Evolutionary conservation across 2,797 vertebrate genomes (phyloP), one percentile per base, ranked within the genome.

Genomic region (Graptemys geographica): DNA sequence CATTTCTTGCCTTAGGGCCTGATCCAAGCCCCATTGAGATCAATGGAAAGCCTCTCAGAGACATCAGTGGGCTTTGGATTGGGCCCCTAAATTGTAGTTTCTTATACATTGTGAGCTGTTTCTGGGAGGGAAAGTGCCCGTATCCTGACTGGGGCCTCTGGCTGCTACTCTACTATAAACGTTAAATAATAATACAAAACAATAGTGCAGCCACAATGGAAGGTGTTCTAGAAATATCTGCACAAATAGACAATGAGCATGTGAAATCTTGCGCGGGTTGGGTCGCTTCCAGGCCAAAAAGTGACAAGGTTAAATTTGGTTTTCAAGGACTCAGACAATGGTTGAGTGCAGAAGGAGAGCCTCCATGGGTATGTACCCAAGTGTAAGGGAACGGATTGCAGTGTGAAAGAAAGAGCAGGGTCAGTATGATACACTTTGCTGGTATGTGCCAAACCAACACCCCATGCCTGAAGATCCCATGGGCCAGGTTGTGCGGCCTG

Each of bases 201-300:
- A 69, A 6, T 16, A 69, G 25, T 41, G 52, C 21, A 1, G 3
- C 44, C 72, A 11, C 2, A 0, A 7, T 9, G 41, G 15, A 18
- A 19, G 23, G 52, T 0, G 0, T 8, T 78, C 80, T 79, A 37
- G 65, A 41, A 86, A 88, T 13, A 91, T 62, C 13, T 59, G 11
- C 51, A 86, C 0, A 0, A n/a, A 5, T 41, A 52, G 41, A 53
- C 79, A n/a, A 55, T 82, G 53, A 55, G 37, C 5, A 19, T 72
- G n/a, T 72, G 69, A 41, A 41, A 57, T 69, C 52, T 52, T n/a
- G n/a, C 25, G 13, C 51, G 15, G 53, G 76, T 4, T 28, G 23
- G 33, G 41, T 41, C 59, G 25, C 44, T 84, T 44, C 25, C 12
- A 47, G 51, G n/a, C 33, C 49, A 47, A 10, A 3, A 2, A 52